phyloP scores from a whole-genome alignment of 35 echinoderm and acorn worm genomes.

The Strongylocentrotus purpuratus region DNA sequence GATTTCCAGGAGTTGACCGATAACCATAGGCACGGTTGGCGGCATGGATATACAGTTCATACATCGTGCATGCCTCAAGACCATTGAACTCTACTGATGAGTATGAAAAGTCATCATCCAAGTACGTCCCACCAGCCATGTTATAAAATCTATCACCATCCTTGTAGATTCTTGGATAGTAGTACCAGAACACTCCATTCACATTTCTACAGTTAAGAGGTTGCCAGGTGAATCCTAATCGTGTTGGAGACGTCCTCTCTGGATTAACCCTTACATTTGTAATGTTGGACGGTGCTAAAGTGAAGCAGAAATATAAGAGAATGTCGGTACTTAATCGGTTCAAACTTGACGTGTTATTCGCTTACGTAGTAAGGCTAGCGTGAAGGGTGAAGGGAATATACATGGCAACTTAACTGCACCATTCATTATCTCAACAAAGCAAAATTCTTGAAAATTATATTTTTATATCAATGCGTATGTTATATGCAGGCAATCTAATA shows the following conservation, averaged over 20 bases:
- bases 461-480: not conserved
- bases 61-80: slow-evolving; percentile 42
- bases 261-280: not conserved
- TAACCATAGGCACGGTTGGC: not conserved
- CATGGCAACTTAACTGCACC: not conserved
- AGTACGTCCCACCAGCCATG: not conserved
- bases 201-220: not conserved
- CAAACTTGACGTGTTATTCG: not conserved
- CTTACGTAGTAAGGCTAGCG: not conserved
- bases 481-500: not conserved
- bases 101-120: not conserved
- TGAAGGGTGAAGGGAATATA: not conserved
- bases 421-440: not conserved
- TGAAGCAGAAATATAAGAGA: not conserved
- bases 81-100: not conserved
- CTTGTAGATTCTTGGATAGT: not conserved
- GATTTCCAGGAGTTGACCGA: not conserved
- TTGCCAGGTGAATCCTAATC: not conserved
- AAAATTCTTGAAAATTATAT: not conserved
- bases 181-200: not conserved
- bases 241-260: not conserved
- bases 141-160: no score
- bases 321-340: no score
- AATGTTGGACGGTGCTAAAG: not conserved
- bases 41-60: not conserved